Evolutionary conservation across 2,113 vertebrate species (phyloP).

Genomic region (Elaphurus davidianus): DNA sequence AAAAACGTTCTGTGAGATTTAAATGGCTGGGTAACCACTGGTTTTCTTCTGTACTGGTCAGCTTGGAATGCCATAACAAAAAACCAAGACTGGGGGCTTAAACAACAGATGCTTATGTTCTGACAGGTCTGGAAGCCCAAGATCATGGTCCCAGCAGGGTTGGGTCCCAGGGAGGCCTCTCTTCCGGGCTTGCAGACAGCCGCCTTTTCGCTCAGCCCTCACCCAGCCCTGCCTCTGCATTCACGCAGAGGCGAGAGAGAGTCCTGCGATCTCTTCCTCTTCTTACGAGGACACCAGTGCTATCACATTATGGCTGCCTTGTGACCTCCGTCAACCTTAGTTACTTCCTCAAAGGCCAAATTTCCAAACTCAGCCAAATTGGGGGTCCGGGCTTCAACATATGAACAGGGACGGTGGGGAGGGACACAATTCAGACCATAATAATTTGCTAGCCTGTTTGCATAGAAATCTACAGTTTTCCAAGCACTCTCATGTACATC

Average conservation of each 20-base stretch:
- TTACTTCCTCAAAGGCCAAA: neutral
- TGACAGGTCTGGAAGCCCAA: neutral
- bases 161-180: neutral
- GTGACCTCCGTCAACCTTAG: neutral
- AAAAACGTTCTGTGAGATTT: neutral
- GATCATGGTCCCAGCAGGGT: neutral
- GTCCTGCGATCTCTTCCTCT: neutral
- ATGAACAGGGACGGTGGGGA: neutral
- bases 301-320: neutral
- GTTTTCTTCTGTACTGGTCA: neutral
- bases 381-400: neutral
- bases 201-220: neutral
- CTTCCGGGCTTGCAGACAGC: neutral
- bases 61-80: neutral
- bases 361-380: neutral
- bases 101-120: neutral
- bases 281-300: neutral
- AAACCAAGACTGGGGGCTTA: neutral
- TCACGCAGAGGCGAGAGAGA: neutral
- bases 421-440: neutral
- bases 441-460: neutral
- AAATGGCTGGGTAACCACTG: neutral
- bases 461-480: neutral
- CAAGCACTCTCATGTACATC: neutral
- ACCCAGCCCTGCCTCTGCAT: neutral